Base-by-base conservation (phyloP, 2,797 vertebrate species). In the Columba guinea region DNA sequence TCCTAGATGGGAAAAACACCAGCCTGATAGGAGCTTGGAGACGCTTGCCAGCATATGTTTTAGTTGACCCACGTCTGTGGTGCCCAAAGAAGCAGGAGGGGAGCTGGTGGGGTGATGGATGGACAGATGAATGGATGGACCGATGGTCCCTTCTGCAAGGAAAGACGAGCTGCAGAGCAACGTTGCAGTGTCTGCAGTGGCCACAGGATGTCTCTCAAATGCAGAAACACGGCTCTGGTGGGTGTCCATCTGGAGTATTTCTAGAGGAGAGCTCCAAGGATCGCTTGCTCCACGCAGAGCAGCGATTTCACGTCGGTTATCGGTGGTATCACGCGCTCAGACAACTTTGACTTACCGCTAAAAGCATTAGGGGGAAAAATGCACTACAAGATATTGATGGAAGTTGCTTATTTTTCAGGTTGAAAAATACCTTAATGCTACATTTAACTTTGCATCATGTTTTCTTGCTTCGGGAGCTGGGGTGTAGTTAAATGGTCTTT, bases 181-280 rank as follows among this genome's bases (percentile, higher is more conserved):
- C 6, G 15, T 4, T 96, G 96, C 89, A 92, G 71, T 95, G 93
- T 88, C 62, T 21, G n/a, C 27, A 9, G 34, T 3, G 70, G 77
- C 96, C 96, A 96, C 95, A 76, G 35, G 96, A 65, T 94, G 97
- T 89, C 97, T 93, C 94, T 82, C 91, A 30, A 92, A 59, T 37
- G 92, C 95, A 97, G 83, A 94, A 75, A 20, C 94, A 21, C 5
- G 0, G 20, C 69, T 41, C 51, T 13, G n/a, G 4, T 4, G 6
- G 35, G 46, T 13, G n/a, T 16, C 77, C 6, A 1, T 12, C 13
- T 7, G 37, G 23, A 49, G 0, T 17, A 8, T 11, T 78, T 73
- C 78, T 10, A 30, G 27, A 13, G 7, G 16, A 6, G 24, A 17
- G 28, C n/a, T 62, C 20, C 53, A 5, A 7, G 41, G 59, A 46